Base-by-base conservation (phyloP, 1,140 invertebrate species). In the Venturia canescens region DNA sequence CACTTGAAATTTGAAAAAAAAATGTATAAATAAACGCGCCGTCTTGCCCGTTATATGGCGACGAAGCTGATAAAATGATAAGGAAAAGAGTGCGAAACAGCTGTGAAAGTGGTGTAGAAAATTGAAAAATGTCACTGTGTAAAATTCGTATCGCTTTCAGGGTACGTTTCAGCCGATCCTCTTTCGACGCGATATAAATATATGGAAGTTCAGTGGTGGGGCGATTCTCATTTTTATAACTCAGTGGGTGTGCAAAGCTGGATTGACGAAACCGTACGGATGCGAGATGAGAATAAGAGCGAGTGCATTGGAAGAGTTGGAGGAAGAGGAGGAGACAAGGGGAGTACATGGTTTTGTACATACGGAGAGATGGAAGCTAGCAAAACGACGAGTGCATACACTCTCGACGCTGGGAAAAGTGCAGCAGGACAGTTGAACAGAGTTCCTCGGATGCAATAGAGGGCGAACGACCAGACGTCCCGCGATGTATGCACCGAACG, bases 401-500 rank as follows among this genome's bases (percentile, higher is more conserved):
- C 23, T n/a, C 60, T 63, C n/a, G 60, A 23, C 38, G 60, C 60
- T 26, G 21, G 23, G 21, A 63, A 63, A 63, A 63, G 60, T 63
- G 60, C 60, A 63, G 60, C 60, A 26, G 23, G 23, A 63, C 60
- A 63, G n/a, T 63, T 63, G 60, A 63, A 63, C 60, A 63, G 60
- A 63, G 23, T 63, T 63, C 60, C 23, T 26, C 18, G 60, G 60
- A 26, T 63, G 60, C 60, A 63, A 63, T 63, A 63, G 60, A 23
- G 60, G 60, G 60, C n/a, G 60, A 63, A 23, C n/a, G 66, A 69
- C 66, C 66, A 69, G 66, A 69, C 66, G 21, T 69, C 66, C 15
- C 66, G 26, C 66, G 13, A 31, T 69, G 66, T 69, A 69, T 31
- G 27, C 26, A 69, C 26, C 66, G 29, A 69, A n/a, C 27, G 66